A percentile compares a stretch with the other conserved stretches of the same genome.
phyloP scores from a whole-genome alignment of 2,113 vertebrate genomes.

The Corvus hawaiiensis region DNA sequence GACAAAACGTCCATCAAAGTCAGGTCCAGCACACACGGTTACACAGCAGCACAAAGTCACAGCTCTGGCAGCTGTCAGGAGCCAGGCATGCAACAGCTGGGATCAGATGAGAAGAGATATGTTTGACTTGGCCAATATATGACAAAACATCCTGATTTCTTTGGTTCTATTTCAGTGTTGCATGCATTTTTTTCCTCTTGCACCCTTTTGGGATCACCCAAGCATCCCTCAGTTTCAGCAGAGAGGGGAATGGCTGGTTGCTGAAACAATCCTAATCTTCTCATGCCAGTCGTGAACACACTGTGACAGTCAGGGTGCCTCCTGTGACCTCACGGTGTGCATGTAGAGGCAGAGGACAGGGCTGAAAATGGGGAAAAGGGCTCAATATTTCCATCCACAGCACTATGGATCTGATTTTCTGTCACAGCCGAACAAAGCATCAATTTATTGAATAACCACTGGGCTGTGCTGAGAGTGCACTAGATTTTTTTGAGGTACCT shows the following conservation, averaged over 20 bases:
- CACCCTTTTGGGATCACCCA: background rate
- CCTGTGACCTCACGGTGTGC: accelerated
- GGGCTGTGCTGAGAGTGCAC: background rate
- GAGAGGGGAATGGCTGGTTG: background rate
- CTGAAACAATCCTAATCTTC: background rate
- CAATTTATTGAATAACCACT: background rate
- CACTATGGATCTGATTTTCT: background rate
- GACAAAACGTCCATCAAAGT: background rate
- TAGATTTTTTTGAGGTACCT: background rate
- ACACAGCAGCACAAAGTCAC: background rate
- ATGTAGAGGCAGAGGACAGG: background rate
- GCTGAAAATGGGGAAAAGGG: background rate
- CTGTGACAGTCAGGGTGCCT: background rate
- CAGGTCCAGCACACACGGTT: background rate
- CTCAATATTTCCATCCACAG: background rate
- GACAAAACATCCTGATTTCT: background rate
- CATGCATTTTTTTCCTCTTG: background rate
- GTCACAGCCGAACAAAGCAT: background rate
- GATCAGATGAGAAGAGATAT: background rate
- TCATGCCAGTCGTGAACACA: accelerated
- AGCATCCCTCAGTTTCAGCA: background rate
- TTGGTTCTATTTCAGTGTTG: background rate
- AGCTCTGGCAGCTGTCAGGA: background rate
- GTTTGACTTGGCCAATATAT: background rate
- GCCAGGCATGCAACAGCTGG: background rate